Evolutionary conservation across 2,797 vertebrate genomes (phyloP).

Genomic region (Chelonia mydas): DNA sequence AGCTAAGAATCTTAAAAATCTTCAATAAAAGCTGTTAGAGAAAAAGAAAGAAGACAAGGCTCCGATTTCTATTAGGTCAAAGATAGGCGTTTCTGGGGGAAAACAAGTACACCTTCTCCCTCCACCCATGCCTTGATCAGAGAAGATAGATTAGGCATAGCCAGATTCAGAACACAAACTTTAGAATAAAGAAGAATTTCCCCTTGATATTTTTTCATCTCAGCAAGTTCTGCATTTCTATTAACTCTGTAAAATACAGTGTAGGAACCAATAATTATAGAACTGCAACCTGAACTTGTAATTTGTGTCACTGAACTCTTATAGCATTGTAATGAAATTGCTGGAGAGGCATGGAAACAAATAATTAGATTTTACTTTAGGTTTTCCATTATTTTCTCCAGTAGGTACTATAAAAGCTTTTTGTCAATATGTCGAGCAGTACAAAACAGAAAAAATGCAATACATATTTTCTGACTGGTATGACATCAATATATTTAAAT

Average conservation of each 20-base stretch:
- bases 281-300: background rate
- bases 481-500: too few relatives aligned
- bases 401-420: background rate
- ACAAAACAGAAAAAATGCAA: rapidly evolving
- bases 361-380: background rate
- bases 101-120: too few relatives aligned
- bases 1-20: too few relatives aligned
- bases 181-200: background rate
- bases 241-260: background rate
- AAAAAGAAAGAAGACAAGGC: too few relatives aligned
- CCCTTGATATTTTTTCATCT: background rate
- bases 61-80: too few relatives aligned
- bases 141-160: background rate
- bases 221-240: background rate
- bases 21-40: too few relatives aligned
- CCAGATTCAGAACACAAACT: background rate
- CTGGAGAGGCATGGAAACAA: background rate
- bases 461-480: too few relatives aligned
- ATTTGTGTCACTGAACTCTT: background rate
- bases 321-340: background rate
- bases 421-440: too few relatives aligned
- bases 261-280: rapidly evolving
- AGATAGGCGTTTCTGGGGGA: too few relatives aligned
- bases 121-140: background rate
- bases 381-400: background rate